Conservation (phyloP, 1,140 invertebrate species). For the Orchesella cincta region DNA sequence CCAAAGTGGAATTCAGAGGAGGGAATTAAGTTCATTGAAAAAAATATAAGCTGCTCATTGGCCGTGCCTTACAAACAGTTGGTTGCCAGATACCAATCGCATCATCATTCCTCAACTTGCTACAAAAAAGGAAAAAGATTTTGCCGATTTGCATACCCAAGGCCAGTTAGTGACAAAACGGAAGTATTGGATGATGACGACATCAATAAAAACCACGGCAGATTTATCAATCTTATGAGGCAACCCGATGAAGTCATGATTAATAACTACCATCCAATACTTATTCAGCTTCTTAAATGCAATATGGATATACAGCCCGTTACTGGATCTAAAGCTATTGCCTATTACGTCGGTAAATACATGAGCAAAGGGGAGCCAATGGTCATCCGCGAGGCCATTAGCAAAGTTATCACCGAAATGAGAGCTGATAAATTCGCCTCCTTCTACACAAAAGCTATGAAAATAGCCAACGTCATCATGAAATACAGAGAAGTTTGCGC, state of each 20-base stretch:
- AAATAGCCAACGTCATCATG: neutral
- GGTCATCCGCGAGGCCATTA: slow-evolving; percentile 47
- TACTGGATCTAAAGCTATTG: slow-evolving; percentile 53
- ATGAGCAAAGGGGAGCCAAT: slow-evolving; percentile 55
- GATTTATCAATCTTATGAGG: slow-evolving; percentile 36
- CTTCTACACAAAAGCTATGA: neutral
- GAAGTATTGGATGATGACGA: slow-evolving; percentile 29
- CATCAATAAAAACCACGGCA: slow-evolving; percentile 28
- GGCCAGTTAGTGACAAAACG: slow-evolving; percentile 24
- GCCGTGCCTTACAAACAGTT: neutral
- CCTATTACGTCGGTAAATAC: slow-evolving; percentile 57
- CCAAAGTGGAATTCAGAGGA: slow-evolving; percentile 53
- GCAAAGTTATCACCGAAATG: slow-evolving; percentile 51
- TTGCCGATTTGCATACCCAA: slow-evolving; percentile 23
- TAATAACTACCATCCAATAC: slow-evolving; percentile 52
- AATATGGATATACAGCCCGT: slow-evolving; percentile 55
- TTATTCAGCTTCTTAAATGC: slow-evolving; percentile 52
- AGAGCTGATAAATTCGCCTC: slow-evolving; percentile 31
- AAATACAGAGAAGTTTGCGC: neutral
- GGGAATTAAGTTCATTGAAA: slow-evolving; percentile 45
- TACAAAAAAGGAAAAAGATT: neutral
- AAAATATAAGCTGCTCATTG: slow-evolving; percentile 25
- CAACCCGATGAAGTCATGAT: slow-evolving; percentile 40
- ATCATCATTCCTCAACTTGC: slow-evolving; percentile 20
- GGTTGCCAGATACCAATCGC: slow-evolving; percentile 6